A percentile compares a stretch with the other conserved stretches of the same genome.
These are phyloP conservation scores for Smittia sp. DNA, from an alignment of 2,888 invertebrate genomes.

Conservation along the genomic window DNA sequence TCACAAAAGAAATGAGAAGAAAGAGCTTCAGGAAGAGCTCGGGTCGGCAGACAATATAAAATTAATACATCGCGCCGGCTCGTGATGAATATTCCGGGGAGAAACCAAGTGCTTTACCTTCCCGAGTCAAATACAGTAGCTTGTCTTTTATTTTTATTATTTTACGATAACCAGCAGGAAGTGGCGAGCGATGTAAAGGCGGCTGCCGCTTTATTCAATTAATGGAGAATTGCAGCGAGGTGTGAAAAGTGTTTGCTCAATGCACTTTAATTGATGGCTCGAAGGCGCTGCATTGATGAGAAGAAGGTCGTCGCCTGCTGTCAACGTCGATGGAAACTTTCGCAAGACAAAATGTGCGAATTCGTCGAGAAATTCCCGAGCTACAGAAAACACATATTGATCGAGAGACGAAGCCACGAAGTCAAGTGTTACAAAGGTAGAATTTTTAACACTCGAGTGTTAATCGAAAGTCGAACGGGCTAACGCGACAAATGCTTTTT, in stretches of 20 bases:
- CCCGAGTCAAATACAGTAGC: slow-evolving; percentile 33
- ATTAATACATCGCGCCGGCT: too few species aligned
- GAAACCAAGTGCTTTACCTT: neutral
- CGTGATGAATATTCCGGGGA: too few species aligned
- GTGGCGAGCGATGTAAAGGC: neutral
- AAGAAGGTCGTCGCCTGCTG: neutral
- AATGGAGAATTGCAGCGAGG: slow-evolving; percentile 27
- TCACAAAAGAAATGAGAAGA: too few species aligned
- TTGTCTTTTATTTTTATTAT: slow-evolving; percentile 32
- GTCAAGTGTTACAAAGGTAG: neutral
- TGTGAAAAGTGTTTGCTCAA: slow-evolving; percentile 36
- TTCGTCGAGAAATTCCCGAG: neutral
- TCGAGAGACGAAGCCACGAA: neutral
- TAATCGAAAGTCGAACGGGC: slow-evolving; percentile 22
- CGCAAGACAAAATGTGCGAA: neutral
- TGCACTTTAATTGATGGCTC: slow-evolving; percentile 22
- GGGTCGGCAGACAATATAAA: too few species aligned
- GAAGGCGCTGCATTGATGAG: neutral
- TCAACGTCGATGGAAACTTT: neutral
- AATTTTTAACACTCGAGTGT: slow-evolving; percentile 34
- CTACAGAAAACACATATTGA: neutral
- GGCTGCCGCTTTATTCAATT: slow-evolving; percentile 31
- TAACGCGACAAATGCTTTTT: too few species aligned
- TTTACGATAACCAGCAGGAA: slow-evolving; percentile 21
- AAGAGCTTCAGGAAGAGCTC: too few species aligned